Evolutionary conservation across 2,888 invertebrate genomes (phyloP), one percentile per base, ranked within the genome.

Genomic region (Aphidius colemani): DNA sequence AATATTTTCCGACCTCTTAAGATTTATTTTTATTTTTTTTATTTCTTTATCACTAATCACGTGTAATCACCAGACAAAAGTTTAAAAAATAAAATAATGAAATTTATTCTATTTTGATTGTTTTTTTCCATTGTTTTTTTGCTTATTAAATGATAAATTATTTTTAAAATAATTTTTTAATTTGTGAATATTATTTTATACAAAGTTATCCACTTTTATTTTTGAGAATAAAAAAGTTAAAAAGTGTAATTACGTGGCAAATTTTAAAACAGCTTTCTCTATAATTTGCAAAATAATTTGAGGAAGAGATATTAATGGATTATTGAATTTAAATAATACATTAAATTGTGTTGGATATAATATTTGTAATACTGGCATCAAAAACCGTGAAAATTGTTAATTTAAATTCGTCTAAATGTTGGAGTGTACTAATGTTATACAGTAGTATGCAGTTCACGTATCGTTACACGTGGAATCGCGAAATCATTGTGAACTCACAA

Each of bases 401-500:
- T 71, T 68, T 71, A 64, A 71, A 72, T 67, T 70, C 78, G 66
- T 78, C 80, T 82, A 78, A 74, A 82, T 82, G 82, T 78, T 80
- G 80, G 80, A 82, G 77, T 70, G 81, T 81, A 73, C 77, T 81
- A 77, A 82, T 82, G 81, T 80, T 81, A 74, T 78, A 78, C 77
- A 80, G 83, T 86, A 86, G 87, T 84, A 87, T 87, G 87, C 86
- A 85, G 86, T 91, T 89, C 89, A 89, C 89, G 85, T 93, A 93
- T 88, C 90, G 89, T 84, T 93, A 92, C 89, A 92, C 92, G 86
- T 94, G 94, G 94, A 94, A 93, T 85, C 90, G 91, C 85, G 93
- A 94, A 86, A 94, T 94, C 84, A 91, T 94, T 85, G 90, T 94
- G 86, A 94, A 94, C 86, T 94, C 94, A 83, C 93, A 94, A 84